Base-by-base conservation (phyloP, 2,888 invertebrate genomes). In the Athetis lepigone region DNA sequence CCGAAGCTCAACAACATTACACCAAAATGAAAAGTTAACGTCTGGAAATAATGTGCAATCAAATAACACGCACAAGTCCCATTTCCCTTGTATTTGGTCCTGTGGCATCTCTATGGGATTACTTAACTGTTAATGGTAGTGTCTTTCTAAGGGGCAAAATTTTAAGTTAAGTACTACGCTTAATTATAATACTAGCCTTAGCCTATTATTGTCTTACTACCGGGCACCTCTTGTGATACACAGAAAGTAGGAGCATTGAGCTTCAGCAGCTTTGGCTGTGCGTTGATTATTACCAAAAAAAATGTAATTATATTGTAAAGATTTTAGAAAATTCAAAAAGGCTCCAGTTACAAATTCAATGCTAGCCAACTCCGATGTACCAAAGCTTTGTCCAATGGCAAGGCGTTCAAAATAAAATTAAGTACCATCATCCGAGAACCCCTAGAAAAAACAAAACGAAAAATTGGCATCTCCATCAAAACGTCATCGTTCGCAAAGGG, bases 391-490 rank as follows among this genome's bases (percentile, higher is more conserved):
- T 46, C 55, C 39, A 7, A 66, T 40, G 25, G 36, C 51, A 54
- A 42, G 55, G 16, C 27, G 18, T 45, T 11, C 40, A 56, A 42
- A 47, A 29, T 13, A 18, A 18, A 39, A 36, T n/a, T 51, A 75
- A 75, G 37, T 45, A 29, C 57, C 18, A 21, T 47, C 43, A 51
- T 61, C 47, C 37, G 18, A 65, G 46, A 43, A 33, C 61, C 64
- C 39, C 56, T 57, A 77, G 73, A 81, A 83, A 83, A 78, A 66
- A 40, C 19, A 61, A 52, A 75, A 51, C 57, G 54, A 69, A 70
- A 87, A 88, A 86, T 84, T 81, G 74, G 74, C 82, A 74, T 85
- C 81, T 89, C 82, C 88, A 87, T 89, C 87, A 87, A 85, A 84
- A 87, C 84, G 83, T 87, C 88, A 86, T 84, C 85, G 64, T 61